A percentile compares a stretch with the other conserved stretches of the same genome.
phyloP scores from a whole-genome alignment of 2,113 vertebrate species.

The Entosphenus tridentatus region DNA sequence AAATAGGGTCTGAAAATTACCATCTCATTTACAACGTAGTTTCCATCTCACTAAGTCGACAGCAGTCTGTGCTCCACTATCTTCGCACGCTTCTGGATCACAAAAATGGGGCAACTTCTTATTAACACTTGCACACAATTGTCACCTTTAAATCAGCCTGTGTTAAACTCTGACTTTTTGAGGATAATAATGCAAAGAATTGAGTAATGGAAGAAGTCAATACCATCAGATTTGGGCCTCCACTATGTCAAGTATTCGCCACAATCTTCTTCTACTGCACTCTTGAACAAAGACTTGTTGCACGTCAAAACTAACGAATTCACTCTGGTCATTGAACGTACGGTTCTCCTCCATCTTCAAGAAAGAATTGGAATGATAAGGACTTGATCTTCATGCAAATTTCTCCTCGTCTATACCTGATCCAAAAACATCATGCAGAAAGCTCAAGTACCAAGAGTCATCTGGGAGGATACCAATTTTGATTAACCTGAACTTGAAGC shows the following conservation, averaged over 20 bases:
- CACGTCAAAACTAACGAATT: background rate
- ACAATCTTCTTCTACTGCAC: background rate
- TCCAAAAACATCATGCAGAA: background rate
- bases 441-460: slow-evolving; percentile 1
- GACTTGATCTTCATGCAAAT: background rate
- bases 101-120: background rate
- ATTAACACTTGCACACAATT: background rate
- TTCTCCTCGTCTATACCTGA: background rate
- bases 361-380: background rate
- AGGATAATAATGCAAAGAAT: background rate
- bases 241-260: background rate
- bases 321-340: background rate
- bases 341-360: background rate
- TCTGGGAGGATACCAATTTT: background rate
- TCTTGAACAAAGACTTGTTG: background rate
- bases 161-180: background rate
- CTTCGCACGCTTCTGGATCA: background rate
- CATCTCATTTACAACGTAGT: too few relatives aligned
- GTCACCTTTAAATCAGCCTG: background rate
- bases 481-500: background rate
- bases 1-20: too few relatives aligned
- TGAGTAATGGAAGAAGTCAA: background rate
- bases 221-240: background rate
- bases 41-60: background rate
- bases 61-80: background rate